Conservation (phyloP, 2,113 vertebrate genomes). For the Nothobranchius kuhntae region DNA sequence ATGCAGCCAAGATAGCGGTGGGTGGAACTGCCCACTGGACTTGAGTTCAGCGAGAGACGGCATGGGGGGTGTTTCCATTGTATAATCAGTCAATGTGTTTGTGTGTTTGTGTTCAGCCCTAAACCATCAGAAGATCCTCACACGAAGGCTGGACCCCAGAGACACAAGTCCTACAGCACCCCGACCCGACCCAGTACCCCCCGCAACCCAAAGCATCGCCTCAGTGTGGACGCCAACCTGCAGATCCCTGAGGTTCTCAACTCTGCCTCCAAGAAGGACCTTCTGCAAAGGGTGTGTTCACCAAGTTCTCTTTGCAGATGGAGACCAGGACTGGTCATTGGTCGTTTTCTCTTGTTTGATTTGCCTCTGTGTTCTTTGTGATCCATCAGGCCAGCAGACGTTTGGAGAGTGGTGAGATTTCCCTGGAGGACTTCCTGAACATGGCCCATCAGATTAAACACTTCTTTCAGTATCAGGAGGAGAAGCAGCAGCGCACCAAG, state of each 20-base stretch:
- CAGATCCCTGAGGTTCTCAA: conserved; percentile 95
- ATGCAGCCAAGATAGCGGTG: too few species aligned
- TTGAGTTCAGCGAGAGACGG: too few species aligned
- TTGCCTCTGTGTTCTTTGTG: neutral
- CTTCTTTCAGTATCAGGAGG: conserved; percentile 97
- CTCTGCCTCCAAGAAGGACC: conserved; percentile 91
- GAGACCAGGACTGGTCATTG: too few species aligned
- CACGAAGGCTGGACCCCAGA: conserved; percentile 81
- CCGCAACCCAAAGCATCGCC: conserved; percentile 87
- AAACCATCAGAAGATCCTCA: conserved; percentile 84
- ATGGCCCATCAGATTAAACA: conserved; percentile 95
- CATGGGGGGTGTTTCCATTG: too few species aligned
- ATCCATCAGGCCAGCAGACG: conserved; percentile 86
- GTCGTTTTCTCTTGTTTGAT: too few species aligned
- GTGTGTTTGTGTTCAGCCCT: conserved; percentile 69
- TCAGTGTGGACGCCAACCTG: conserved; percentile 96
- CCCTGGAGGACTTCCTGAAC: conserved; percentile 92
- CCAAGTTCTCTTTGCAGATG: neutral
- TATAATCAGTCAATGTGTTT: too few species aligned
- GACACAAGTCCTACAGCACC: conserved; percentile 84
- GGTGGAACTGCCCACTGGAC: too few species aligned
- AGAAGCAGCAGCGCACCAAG: conserved; percentile 87
- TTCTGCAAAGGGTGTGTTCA: conserved; percentile 88
- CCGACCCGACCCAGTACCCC: conserved; percentile 83
- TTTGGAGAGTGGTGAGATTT: conserved; percentile 90